Percentiles rank a stretch among this genome's conserved stretches.
These are phyloP conservation scores for Palythoa grandiflora DNA, from an alignment of 92 coral and sea anemone genomes.

Conservation along the genomic window DNA sequence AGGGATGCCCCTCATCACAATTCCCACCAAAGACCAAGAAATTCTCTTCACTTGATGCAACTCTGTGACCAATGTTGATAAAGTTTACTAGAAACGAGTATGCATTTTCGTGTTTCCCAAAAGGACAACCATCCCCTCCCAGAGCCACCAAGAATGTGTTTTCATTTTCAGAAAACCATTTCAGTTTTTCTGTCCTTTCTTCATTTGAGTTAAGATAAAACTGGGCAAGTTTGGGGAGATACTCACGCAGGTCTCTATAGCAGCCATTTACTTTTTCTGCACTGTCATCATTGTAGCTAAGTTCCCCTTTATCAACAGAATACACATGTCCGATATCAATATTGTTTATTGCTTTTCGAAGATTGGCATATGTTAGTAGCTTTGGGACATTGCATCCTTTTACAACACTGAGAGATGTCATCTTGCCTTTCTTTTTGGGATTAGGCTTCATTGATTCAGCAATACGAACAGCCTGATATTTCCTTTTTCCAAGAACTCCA, in stretches of 20 bases:
- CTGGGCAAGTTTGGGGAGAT: slow-evolving; percentile 65
- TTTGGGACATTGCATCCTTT: slow-evolving; percentile 70
- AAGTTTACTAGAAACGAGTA: slow-evolving; percentile 69
- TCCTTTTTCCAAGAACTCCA: slow-evolving; percentile 74
- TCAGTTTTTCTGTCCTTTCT: slow-evolving; percentile 56
- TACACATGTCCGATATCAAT: slow-evolving; percentile 62
- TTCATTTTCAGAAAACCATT: slow-evolving; percentile 72
- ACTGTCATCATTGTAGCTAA: slow-evolving; percentile 18
- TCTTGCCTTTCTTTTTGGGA: slow-evolving; percentile 47
- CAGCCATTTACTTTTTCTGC: slow-evolving; percentile 57
- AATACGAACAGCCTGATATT: slow-evolving; percentile 59
- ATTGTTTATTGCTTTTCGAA: slow-evolving; percentile 47
- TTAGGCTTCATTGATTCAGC: slow-evolving; percentile 66
- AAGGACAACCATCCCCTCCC: slow-evolving; percentile 73
- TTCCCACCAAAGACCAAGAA: slow-evolving; percentile 74
- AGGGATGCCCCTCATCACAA: slow-evolving; percentile 71
- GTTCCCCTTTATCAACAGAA: slow-evolving; percentile 55
- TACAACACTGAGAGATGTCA: slow-evolving; percentile 47
- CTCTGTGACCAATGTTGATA: slow-evolving; percentile 59
- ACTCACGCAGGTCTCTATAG: slow-evolving; percentile 70
- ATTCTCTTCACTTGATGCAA: slow-evolving; percentile 61
- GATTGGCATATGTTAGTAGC: slow-evolving; percentile 61
- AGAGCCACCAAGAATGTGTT: slow-evolving; percentile 73
- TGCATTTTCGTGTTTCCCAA: slow-evolving; percentile 38
- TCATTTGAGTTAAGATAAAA: slow-evolving; percentile 52